A percentile compares a stretch with the other conserved stretches of the same genome.
phyloP scores from a whole-genome alignment of 1,140 invertebrate genomes.

The Cyclargus thomasi region DNA sequence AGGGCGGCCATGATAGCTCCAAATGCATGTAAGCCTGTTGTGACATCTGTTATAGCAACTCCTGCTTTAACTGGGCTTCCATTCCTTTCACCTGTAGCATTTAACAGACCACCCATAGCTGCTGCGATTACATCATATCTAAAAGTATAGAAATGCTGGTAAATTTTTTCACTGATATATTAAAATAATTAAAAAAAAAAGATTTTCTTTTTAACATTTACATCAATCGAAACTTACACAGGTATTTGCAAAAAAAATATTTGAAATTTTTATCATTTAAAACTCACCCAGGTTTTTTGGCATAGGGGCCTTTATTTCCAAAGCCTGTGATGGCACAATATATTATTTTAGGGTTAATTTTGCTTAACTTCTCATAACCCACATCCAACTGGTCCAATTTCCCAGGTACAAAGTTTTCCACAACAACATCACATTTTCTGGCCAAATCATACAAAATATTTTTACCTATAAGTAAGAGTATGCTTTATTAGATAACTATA shows the following conservation, averaged over 20 bases:
- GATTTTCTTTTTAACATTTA: no score
- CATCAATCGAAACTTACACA: no score
- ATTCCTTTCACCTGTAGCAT: constrained; percentile 90
- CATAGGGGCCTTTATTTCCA: constrained; percentile 91
- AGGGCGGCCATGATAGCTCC: constrained; percentile 96
- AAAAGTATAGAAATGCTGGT: neutral
- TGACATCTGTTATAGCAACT: constrained; percentile 94
- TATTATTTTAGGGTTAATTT: constrained; percentile 86
- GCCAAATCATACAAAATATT: constrained; percentile 85
- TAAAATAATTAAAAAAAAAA: no score
- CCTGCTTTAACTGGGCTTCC: constrained; percentile 94
- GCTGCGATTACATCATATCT: constrained; percentile 96
- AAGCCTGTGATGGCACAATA: constrained; percentile 97
- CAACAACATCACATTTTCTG: constrained; percentile 87
- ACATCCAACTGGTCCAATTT: constrained; percentile 86
- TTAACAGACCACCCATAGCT: constrained; percentile 91
- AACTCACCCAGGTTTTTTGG: constrained; percentile 82
- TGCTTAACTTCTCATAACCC: constrained; percentile 85
- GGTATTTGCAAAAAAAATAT: no score
- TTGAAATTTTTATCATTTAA: neutral
- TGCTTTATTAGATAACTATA: neutral
- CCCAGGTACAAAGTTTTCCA: constrained; percentile 97
- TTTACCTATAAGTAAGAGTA: constrained; percentile 74
- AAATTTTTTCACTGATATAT: no score
- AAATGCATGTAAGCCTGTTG: constrained; percentile 95